phyloP scores from a whole-genome alignment of 2,113 vertebrate genomes.

The Alethe castanea region DNA sequence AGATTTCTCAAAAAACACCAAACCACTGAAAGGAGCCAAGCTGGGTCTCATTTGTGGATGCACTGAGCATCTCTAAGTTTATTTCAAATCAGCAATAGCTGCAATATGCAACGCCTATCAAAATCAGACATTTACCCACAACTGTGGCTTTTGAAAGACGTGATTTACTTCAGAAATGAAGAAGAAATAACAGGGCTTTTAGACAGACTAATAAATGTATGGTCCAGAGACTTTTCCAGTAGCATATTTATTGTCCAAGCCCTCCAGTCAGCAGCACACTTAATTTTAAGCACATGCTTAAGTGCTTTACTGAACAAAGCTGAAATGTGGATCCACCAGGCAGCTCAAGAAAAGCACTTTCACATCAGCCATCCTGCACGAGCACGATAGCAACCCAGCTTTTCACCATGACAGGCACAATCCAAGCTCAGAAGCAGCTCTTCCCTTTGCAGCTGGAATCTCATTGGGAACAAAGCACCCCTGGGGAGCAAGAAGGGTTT shows the following conservation, averaged over 20 bases:
- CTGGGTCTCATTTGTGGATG: constrained; percentile 26
- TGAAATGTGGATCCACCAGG: constrained; percentile 26
- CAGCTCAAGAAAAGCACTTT: constrained; percentile 8
- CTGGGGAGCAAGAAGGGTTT: not conserved
- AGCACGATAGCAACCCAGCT: not conserved
- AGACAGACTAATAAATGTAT: constrained; percentile 47
- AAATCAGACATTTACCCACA: constrained; percentile 22
- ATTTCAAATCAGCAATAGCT: constrained; percentile 47
- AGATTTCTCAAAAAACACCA: constrained; percentile 23
- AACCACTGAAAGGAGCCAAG: constrained; percentile 39
- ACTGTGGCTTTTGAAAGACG: constrained; percentile 35
- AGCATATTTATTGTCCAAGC: constrained; percentile 57
- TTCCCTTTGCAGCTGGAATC: not conserved
- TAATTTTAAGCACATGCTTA: constrained; percentile 67
- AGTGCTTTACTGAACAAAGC: constrained; percentile 43
- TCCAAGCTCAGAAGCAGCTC: not conserved
- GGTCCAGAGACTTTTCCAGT: constrained; percentile 52
- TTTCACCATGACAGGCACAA: not conserved
- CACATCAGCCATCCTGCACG: not conserved
- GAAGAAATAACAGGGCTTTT: constrained; percentile 56
- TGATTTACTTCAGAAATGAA: constrained; percentile 51
- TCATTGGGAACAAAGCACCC: not conserved
- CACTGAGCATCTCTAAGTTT: not conserved
- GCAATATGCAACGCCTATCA: constrained; percentile 19
- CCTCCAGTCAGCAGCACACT: constrained; percentile 46